phyloP scores from a whole-genome alignment of 2,797 vertebrate species.

The Bovichtus variegatus region DNA sequence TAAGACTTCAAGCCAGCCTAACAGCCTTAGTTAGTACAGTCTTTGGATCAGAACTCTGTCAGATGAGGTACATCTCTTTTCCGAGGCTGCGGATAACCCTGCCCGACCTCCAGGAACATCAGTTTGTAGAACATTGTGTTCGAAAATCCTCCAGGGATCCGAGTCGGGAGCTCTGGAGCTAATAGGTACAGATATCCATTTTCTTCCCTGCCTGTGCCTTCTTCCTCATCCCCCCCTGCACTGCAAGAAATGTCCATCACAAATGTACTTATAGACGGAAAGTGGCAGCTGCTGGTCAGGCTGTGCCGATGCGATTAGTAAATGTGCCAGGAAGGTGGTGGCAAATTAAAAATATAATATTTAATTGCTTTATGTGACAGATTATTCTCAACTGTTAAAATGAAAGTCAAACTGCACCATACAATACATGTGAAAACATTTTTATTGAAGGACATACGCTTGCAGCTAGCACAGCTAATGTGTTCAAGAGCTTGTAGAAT shows the following conservation, averaged over 20 bases:
- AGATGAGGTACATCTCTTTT: conserved; percentile 75
- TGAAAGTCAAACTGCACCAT: too few relatives aligned
- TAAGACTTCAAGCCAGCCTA: conserved; percentile 2
- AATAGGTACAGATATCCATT: conserved; percentile 85
- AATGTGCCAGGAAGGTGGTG: conserved; percentile 1
- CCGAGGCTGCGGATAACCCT: conserved; percentile 70
- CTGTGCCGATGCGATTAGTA: conserved; percentile 1
- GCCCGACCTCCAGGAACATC: conserved; percentile 81
- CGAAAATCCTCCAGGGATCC: conserved; percentile 72
- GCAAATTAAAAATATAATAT: conserved; percentile 10
- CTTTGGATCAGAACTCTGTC: conserved; percentile 69
- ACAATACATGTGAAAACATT: too few relatives aligned
- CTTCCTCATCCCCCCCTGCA: conserved; percentile 59
- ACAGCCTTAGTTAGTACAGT: conserved; percentile 24
- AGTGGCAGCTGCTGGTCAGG: conserved; percentile 34
- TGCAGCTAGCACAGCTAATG: too few relatives aligned
- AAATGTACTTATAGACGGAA: conserved; percentile 20
- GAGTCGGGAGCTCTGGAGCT: conserved; percentile 76
- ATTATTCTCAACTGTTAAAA: too few relatives aligned
- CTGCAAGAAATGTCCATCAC: conserved; percentile 76
- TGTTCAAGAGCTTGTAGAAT: too few relatives aligned
- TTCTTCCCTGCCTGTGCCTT: conserved; percentile 69
- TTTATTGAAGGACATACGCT: too few relatives aligned
- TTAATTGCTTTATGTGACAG: neutral
- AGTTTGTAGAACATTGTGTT: conserved; percentile 82